Percentiles rank a stretch among this genome's conserved stretches.
Evolutionary conservation across 2,888 invertebrate species (phyloP).

Genomic region (Eudasyphora cyanicolor): DNA sequence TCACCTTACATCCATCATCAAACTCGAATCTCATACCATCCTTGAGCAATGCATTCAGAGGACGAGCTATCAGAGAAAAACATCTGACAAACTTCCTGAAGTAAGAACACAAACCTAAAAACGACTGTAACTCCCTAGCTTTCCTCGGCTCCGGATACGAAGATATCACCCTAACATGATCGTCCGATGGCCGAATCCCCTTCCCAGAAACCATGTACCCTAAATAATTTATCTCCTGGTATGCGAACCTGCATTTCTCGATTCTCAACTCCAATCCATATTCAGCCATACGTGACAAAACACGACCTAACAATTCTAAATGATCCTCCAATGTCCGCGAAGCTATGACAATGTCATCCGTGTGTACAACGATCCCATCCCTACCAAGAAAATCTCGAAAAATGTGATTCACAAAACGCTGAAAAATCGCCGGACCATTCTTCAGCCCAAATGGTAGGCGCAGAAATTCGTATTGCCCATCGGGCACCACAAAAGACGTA

Average conservation of each 20-base stretch:
- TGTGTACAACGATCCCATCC: slow-evolving; percentile 30
- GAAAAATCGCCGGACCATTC: slow-evolving; percentile 46
- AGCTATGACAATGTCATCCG: slow-evolving; percentile 38
- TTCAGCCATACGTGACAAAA: background rate
- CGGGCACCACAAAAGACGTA: too few relatives aligned
- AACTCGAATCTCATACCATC: background rate
- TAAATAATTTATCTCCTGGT: slow-evolving; percentile 21
- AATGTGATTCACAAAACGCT: slow-evolving; percentile 46
- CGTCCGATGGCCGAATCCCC: too few relatives aligned
- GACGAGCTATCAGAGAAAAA: slow-evolving; percentile 26
- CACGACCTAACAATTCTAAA: background rate
- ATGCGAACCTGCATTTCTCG: slow-evolving; percentile 34
- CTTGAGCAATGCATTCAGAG: slow-evolving; percentile 29
- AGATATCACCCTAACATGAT: too few relatives aligned
- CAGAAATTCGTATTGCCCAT: too few relatives aligned
- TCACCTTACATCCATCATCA: background rate
- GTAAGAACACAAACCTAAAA: slow-evolving; percentile 40
- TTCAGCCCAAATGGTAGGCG: slow-evolving; percentile 25
- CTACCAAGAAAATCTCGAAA: slow-evolving; percentile 34
- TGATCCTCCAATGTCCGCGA: too few relatives aligned
- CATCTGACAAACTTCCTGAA: slow-evolving; percentile 30
- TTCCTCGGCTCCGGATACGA: slow-evolving; percentile 17
- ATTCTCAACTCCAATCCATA: slow-evolving; percentile 23
- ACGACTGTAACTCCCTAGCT: background rate
- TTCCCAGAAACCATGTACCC: too few relatives aligned